A percentile compares a stretch with the other conserved stretches of the same genome.
These are phyloP conservation scores for Lissonota sp. DNA, from an alignment of 2,888 invertebrate genomes.

Conservation along the genomic window DNA sequence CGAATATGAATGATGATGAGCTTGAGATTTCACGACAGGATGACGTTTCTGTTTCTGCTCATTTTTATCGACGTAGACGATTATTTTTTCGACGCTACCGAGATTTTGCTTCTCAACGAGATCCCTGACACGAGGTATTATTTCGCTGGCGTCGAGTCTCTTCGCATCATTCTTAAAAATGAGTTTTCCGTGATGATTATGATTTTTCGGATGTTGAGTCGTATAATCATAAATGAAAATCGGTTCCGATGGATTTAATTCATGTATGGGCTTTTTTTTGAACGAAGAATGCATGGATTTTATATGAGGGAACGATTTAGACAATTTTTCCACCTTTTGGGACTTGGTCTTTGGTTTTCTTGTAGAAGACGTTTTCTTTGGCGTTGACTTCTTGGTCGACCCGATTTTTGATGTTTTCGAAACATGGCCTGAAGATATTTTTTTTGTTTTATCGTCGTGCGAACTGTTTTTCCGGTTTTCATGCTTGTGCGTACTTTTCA, in stretches of 20 bases:
- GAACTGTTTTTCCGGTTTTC: neutral
- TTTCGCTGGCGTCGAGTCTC: slow-evolving; percentile 56
- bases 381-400: neutral
- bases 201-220: slow-evolving; percentile 1
- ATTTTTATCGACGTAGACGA: slow-evolving; percentile 70
- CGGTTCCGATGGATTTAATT: neutral
- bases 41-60: slow-evolving; percentile 48
- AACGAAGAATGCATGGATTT: neutral
- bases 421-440: neutral
- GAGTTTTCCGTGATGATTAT: slow-evolving; percentile 27
- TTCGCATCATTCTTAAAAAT: slow-evolving; percentile 50
- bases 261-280: neutral
- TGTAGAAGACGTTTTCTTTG: neutral
- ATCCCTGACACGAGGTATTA: slow-evolving; percentile 65
- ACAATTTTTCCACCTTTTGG: neutral
- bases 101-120: slow-evolving; percentile 67
- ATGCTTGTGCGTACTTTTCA: slow-evolving; percentile 3
- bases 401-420: slow-evolving; percentile 6
- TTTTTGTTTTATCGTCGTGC: slow-evolving; percentile 12
- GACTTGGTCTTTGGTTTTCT: slow-evolving; percentile 1
- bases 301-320: neutral
- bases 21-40: neutral
- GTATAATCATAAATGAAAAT: neutral
- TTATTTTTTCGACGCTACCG: slow-evolving; percentile 69
- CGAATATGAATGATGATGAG: slow-evolving; percentile 1